Evolutionary conservation across 2,797 vertebrate species (phyloP).

Genomic region (Melopsittacus undulatus): DNA sequence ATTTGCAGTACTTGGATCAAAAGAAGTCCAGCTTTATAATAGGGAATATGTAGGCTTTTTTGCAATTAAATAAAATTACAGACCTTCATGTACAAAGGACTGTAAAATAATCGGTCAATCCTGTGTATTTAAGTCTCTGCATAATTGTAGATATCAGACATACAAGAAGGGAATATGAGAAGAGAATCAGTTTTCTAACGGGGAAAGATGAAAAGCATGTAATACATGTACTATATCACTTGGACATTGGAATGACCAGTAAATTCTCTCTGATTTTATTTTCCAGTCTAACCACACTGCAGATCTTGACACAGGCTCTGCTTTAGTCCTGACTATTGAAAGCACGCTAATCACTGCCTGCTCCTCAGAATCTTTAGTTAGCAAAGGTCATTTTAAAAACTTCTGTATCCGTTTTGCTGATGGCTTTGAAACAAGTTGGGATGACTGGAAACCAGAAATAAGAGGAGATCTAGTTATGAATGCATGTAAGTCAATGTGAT

Average conservation of each 20-base stretch:
- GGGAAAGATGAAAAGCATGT: not conserved
- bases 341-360: constrained; percentile 98
- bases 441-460: constrained; percentile 98
- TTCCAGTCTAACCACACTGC: constrained; percentile 90
- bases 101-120: not conserved
- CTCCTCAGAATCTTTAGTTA: constrained; percentile 97
- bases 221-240: not conserved
- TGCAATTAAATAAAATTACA: not conserved
- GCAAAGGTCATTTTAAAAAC: constrained; percentile 99
- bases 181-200: not conserved
- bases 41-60: not conserved
- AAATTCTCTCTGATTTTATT: not conserved
- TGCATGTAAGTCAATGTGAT: constrained; percentile 87
- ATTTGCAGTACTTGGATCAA: not conserved
- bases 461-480: constrained; percentile 95
- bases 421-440: constrained; percentile 98
- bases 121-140: not conserved
- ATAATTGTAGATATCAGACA: not conserved
- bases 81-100: not conserved
- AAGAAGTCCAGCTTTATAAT: not conserved
- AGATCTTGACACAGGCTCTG: constrained; percentile 95
- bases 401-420: constrained; percentile 99
- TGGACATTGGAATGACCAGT: not conserved
- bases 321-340: constrained; percentile 96
- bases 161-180: not conserved